phyloP scores from a whole-genome alignment of 2,888 invertebrate genomes.

The Cataglyphis cursor region DNA sequence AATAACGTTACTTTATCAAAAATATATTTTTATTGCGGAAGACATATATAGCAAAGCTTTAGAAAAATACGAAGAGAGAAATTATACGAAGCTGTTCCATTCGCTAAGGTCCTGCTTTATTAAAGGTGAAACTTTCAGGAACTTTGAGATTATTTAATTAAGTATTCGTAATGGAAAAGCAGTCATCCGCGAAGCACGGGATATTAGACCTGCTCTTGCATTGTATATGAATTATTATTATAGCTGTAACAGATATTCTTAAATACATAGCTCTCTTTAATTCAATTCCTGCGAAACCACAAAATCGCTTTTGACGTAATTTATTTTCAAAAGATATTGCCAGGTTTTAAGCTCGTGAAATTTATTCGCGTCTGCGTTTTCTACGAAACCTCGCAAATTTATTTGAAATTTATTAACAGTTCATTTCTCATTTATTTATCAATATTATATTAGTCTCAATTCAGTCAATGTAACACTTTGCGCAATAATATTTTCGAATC shows the following conservation, averaged over 20 bases:
- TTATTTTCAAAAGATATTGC: constrained; percentile 53
- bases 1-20: constrained; percentile 16
- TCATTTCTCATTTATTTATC: constrained; percentile 28
- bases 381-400: constrained; percentile 33
- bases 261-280: constrained; percentile 51
- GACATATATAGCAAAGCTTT: constrained; percentile 39
- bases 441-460: neutral
- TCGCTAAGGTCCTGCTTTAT: constrained; percentile 51
- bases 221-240: constrained; percentile 55
- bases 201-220: constrained; percentile 62
- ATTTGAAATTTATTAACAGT: constrained; percentile 41
- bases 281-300: constrained; percentile 45
- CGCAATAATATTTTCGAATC: neutral
- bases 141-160: constrained; percentile 71
- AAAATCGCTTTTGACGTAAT: constrained; percentile 49
- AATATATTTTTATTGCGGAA: constrained; percentile 26
- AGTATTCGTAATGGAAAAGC: constrained; percentile 69
- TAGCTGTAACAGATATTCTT: constrained; percentile 56
- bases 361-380: constrained; percentile 26
- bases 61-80: constrained; percentile 54
- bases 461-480: neutral
- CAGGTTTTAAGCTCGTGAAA: constrained; percentile 22
- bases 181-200: constrained; percentile 62
- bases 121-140: constrained; percentile 60
- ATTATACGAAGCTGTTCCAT: constrained; percentile 63